Base-by-base conservation (phyloP, 2,888 invertebrate species). In the Philonicus albiceps region DNA sequence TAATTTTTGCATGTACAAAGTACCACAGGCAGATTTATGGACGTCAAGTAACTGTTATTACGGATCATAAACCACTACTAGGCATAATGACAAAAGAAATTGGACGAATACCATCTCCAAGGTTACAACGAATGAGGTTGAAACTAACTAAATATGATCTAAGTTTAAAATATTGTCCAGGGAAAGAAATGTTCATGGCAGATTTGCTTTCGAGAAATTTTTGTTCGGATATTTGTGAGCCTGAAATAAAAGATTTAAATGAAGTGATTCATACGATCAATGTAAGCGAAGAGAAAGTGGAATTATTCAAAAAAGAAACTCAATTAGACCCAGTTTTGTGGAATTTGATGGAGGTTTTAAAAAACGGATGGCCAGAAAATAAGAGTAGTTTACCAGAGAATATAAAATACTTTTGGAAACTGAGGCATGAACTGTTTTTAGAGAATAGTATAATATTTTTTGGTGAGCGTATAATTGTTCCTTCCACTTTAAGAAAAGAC, bases 21-120 rank as follows among this genome's bases (percentile, higher is more conserved):
- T 89, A 88, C 74, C 89, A 89, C 53, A 53, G 76, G 4, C 89
- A 87, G 27, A 89, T 89, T 27, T 89, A 89, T 75, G 89, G 89
- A 22, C 86, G 30, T 13, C 76, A 87, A 5, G 81, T 86, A 34
- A 76, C 88, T 6, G 11, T 85, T 37, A 37, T 37, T 2, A 87
- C 87, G 8, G 87, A 88, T 84, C 88, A 88, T 40, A 89, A 16
- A 49, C 88, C 87, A 86, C 84, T 84, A 13, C 8, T 85, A 16
- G 78, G 80, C 6, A 40, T 87, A 16, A 88, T 87, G 88, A 86
- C 75, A 73, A 88, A 88, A 74, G 87, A 88, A 55, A 87, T 85
- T 31, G 19, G 75, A 37, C 84, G 87, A 86, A 89, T 89, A 27
- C 87, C 88, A n/a, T 88, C 88, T 2, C 87, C 88, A 30, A 88